Evolutionary conservation across 2,113 vertebrate species (phyloP).

Genomic region (Monarcha castaneiventris): DNA sequence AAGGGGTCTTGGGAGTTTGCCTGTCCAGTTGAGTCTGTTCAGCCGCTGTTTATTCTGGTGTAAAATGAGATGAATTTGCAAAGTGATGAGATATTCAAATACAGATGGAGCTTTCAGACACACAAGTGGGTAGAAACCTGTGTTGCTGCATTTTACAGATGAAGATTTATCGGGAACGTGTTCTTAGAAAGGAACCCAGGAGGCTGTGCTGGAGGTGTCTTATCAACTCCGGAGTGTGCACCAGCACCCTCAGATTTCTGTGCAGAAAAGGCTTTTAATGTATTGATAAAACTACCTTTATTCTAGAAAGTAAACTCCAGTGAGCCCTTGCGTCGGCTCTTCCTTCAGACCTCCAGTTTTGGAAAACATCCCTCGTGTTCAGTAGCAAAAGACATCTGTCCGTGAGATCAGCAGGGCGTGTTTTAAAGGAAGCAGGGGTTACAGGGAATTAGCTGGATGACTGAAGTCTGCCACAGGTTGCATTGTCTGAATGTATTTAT

Average conservation of each 20-base stretch:
- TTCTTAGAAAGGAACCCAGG: background rate
- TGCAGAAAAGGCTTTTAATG: background rate
- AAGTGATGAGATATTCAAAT: constrained; percentile 31
- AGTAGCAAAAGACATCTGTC: background rate
- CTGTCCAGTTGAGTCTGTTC: background rate
- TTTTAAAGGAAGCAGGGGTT: background rate
- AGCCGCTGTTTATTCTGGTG: background rate
- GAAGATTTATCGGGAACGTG: background rate
- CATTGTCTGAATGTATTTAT: background rate
- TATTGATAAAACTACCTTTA: background rate
- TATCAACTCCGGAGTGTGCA: background rate
- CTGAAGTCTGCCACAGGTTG: background rate
- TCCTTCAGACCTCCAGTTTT: background rate
- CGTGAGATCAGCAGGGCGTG: background rate
- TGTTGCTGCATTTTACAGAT: constrained; percentile 5
- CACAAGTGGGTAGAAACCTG: constrained; percentile 38
- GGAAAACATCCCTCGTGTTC: background rate
- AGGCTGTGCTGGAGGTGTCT: background rate
- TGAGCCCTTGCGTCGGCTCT: background rate
- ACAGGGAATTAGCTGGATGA: background rate
- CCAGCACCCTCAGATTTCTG: background rate
- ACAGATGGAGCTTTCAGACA: background rate
- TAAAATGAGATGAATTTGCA: constrained; percentile 6
- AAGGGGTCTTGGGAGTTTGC: background rate
- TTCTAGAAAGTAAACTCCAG: background rate